phyloP scores from a whole-genome alignment of 1,140 invertebrate species.

The Psilanteris sp. region DNA sequence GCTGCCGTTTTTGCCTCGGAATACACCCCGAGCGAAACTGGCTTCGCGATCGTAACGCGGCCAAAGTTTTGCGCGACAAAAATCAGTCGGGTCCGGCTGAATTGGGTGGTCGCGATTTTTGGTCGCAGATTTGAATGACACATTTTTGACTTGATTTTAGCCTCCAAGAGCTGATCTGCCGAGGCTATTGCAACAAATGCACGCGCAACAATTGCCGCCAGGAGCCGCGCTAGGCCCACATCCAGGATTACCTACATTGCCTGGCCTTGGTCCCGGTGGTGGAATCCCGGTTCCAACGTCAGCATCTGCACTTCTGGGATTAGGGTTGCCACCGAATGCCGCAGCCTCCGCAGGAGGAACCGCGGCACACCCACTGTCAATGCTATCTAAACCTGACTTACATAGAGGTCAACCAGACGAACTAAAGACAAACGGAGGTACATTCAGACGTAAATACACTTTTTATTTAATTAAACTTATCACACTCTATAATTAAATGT shows the following conservation, averaged over 20 bases:
- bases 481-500: too few relatives aligned
- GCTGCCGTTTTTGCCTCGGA: too few relatives aligned
- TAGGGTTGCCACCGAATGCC: constrained; percentile 81
- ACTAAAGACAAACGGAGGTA: constrained; percentile 85
- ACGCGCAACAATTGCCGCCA: constrained; percentile 90
- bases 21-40: too few relatives aligned
- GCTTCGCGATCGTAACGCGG: too few relatives aligned
- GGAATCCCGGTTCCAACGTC: constrained; percentile 79
- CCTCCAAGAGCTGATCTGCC: constrained; percentile 89
- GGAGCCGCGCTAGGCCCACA: constrained; percentile 85
- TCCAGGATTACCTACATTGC: constrained; percentile 79
- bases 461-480: too few relatives aligned
- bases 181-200: constrained; percentile 92
- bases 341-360: constrained; percentile 79
- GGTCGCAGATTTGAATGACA: too few relatives aligned
- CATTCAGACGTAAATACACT: too few relatives aligned
- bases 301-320: constrained; percentile 75
- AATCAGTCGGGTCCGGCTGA: too few relatives aligned
- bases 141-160: constrained; percentile 81
- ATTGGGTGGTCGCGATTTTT: too few relatives aligned
- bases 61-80: too few relatives aligned
- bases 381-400: constrained; percentile 86
- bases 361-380: constrained; percentile 85
- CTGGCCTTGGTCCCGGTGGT: constrained; percentile 74
- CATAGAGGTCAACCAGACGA: constrained; percentile 83